These are phyloP conservation scores for Lepisosteus oculatus DNA, from an alignment of 2,113 vertebrate genomes.

Conservation along the genomic window DNA sequence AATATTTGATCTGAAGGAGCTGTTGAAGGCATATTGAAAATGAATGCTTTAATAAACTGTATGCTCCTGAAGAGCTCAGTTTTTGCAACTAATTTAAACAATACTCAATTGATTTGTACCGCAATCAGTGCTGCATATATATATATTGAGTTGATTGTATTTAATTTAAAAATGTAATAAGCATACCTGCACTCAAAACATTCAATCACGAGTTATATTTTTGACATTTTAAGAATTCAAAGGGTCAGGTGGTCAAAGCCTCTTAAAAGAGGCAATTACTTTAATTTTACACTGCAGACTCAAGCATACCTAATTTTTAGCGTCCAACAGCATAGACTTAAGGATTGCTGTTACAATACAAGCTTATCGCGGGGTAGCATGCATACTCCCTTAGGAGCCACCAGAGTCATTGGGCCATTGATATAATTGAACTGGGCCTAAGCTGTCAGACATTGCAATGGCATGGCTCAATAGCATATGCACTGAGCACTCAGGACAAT, in stretches of 20 bases:
- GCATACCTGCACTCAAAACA: slow-evolving; percentile 5
- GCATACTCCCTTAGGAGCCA: slow-evolving; percentile 86
- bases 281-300: slow-evolving; percentile 85
- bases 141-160: not conserved
- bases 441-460: slow-evolving; percentile 72
- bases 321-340: slow-evolving; percentile 86
- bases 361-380: slow-evolving; percentile 96
- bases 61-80: too few species aligned
- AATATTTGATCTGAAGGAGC: too few species aligned
- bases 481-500: slow-evolving; percentile 81
- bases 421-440: slow-evolving; percentile 87
- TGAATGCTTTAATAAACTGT: too few species aligned
- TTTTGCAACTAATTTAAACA: too few species aligned
- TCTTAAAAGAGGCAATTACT: slow-evolving; percentile 82
- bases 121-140: not conserved
- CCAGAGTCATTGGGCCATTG: slow-evolving; percentile 89
- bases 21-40: too few species aligned
- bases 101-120: not conserved
- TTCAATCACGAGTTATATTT: slow-evolving; percentile 8
- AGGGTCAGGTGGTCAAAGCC: slow-evolving; percentile 80
- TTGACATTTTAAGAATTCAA: slow-evolving; percentile 63
- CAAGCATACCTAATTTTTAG: slow-evolving; percentile 88
- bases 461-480: slow-evolving; percentile 72
- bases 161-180: slow-evolving; percentile 13
- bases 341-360: slow-evolving; percentile 81